These are phyloP conservation scores for Stenotaenia linearis DNA, from an alignment of 2,888 invertebrate species.

Conservation along the genomic window DNA sequence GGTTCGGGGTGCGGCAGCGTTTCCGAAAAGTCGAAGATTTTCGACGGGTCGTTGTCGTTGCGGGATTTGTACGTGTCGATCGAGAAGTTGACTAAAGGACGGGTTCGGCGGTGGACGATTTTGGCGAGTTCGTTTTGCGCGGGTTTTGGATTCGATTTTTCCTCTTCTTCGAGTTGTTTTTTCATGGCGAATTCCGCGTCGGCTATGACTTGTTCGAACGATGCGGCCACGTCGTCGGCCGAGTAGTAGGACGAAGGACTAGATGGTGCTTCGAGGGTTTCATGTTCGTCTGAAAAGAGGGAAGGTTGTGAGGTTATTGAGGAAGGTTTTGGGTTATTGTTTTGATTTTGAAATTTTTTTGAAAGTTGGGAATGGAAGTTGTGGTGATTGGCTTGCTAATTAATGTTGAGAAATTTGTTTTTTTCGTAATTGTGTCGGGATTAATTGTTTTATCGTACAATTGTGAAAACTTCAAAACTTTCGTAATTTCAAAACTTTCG, in stretches of 20 bases:
- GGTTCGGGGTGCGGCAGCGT: not conserved
- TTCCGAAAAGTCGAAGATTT: not conserved
- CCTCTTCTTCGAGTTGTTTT: not conserved
- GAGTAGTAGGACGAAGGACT: constrained; percentile 1
- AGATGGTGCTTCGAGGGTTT: not conserved
- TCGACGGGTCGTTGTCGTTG: constrained; percentile 8
- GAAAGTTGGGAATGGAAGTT: too few relatives aligned
- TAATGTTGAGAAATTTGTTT: too few relatives aligned
- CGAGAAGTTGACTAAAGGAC: constrained; percentile 35
- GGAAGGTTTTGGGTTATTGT: too few relatives aligned
- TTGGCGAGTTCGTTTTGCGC: not conserved
- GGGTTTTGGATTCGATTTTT: not conserved
- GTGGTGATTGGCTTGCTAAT: too few relatives aligned
- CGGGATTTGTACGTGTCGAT: constrained; percentile 37
- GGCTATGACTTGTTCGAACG: constrained; percentile 11
- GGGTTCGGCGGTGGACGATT: not conserved
- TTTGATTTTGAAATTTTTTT: too few relatives aligned
- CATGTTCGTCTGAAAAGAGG: not conserved
- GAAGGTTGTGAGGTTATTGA: not conserved
- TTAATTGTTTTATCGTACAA: too few relatives aligned
- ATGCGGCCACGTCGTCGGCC: not conserved
- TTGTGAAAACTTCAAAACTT: too few relatives aligned
- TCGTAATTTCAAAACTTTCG: too few relatives aligned
- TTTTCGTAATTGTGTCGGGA: too few relatives aligned
- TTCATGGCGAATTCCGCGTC: not conserved